Evolutionary conservation across 2,888 invertebrate genomes (phyloP).

Genomic region (Apodemia hepburni): DNA sequence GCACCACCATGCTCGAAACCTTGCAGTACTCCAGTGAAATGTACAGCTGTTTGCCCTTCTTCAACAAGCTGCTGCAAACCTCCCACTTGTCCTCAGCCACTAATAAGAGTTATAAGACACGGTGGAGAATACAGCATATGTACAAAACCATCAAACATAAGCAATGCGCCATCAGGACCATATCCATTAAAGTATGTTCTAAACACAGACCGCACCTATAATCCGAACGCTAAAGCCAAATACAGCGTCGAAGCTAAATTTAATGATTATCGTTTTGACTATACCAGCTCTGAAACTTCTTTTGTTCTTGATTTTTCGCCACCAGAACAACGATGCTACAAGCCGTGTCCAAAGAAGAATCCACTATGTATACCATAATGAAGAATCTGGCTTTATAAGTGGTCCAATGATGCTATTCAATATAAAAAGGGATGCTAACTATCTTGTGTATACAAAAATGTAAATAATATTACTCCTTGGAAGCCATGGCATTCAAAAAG

Average conservation of each 20-base stretch:
- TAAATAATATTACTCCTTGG: too few relatives aligned
- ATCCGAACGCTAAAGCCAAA: slow-evolving; percentile 36
- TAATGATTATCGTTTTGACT: slow-evolving; percentile 68
- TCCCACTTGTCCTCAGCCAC: slow-evolving; percentile 41
- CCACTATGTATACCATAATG: slow-evolving; percentile 41
- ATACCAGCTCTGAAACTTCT: slow-evolving; percentile 64
- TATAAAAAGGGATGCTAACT: neutral
- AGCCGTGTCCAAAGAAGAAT: slow-evolving; percentile 53
- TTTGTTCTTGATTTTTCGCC: slow-evolving; percentile 68
- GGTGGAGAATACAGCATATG: slow-evolving; percentile 62
- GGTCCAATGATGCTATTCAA: neutral
- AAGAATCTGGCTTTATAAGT: slow-evolving; percentile 1
- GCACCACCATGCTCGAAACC: slow-evolving; percentile 33
- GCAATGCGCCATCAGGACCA: slow-evolving; percentile 61
- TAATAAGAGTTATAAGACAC: slow-evolving; percentile 61
- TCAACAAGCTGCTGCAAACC: slow-evolving; percentile 45
- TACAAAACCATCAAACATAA: slow-evolving; percentile 62
- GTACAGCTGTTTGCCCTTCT: slow-evolving; percentile 45
- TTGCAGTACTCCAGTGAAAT: slow-evolving; percentile 44
- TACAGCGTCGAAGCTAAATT: slow-evolving; percentile 68
- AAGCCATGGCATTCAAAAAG: too few relatives aligned
- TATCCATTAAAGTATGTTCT: slow-evolving; percentile 68
- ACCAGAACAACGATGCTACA: slow-evolving; percentile 53
- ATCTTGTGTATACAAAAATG: too few relatives aligned
- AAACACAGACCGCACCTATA: slow-evolving; percentile 39